phyloP scores from a whole-genome alignment of 2,797 vertebrate genomes.

The Spea hammondii region DNA sequence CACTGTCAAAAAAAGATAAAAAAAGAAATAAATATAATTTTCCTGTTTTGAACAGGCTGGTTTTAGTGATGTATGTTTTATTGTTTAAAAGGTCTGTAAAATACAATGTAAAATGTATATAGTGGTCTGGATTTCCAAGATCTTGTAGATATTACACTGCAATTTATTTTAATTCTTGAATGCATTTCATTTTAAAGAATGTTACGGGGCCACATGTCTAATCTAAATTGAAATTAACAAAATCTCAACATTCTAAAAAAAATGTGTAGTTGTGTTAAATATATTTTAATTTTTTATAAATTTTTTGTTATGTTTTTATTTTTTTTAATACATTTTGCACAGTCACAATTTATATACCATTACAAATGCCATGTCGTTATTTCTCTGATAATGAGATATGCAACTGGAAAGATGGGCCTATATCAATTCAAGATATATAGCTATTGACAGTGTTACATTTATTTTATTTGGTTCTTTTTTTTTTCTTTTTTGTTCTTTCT shows the following conservation, averaged over 20 bases:
- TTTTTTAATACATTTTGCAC: constrained; percentile 61
- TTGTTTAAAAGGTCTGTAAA: constrained; percentile 71
- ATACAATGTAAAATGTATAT: constrained; percentile 91
- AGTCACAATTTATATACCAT: constrained; percentile 59
- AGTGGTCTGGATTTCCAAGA: constrained; percentile 79
- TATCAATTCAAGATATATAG: constrained; percentile 60
- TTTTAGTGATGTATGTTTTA: constrained; percentile 86
- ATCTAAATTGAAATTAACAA: constrained; percentile 57
- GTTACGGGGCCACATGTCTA: constrained; percentile 57
- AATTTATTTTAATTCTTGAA: constrained; percentile 65
- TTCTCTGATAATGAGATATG: constrained; percentile 62
- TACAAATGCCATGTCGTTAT: constrained; percentile 56
- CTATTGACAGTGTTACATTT: constrained; percentile 70
- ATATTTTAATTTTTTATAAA: constrained; percentile 63
- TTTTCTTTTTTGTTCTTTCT: constrained; percentile 8
- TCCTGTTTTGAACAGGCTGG: constrained; percentile 72
- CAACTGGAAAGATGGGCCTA: constrained; percentile 62
- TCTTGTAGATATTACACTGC: constrained; percentile 88
- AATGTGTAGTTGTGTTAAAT: constrained; percentile 62
- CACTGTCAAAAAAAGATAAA: constrained; percentile 73
- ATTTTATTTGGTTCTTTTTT: constrained; percentile 64
- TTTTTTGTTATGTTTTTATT: constrained; percentile 61
- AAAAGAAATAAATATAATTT: constrained; percentile 72
- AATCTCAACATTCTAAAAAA: constrained; percentile 55
- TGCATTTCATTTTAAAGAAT: constrained; percentile 56